phyloP scores from a whole-genome alignment of 2,888 invertebrate genomes.

The Drosophila recens region DNA sequence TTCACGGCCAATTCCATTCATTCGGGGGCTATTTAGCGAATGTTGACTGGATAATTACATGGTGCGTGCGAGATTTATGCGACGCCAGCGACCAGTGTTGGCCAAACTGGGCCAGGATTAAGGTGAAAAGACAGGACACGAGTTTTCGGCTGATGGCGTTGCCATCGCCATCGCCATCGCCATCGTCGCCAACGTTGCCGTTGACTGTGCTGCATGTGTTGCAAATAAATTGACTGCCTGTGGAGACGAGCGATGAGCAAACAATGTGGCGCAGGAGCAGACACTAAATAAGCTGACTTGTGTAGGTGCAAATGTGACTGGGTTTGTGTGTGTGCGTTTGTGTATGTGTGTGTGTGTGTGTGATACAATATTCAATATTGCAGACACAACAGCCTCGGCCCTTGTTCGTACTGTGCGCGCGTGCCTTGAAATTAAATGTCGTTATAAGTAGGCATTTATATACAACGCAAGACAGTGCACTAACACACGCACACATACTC shows the following conservation, averaged over 20 bases:
- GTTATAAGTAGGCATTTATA: slow-evolving; percentile 78
- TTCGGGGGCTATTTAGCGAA: slow-evolving; percentile 64
- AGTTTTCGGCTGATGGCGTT: slow-evolving; percentile 51
- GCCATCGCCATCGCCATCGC: neutral
- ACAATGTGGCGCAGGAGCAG: slow-evolving; percentile 51
- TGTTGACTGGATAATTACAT: slow-evolving; percentile 79
- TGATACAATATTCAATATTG: slow-evolving; percentile 73
- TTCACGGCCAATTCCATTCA: slow-evolving; percentile 35
- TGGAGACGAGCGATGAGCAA: slow-evolving; percentile 49
- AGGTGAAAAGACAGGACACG: slow-evolving; percentile 63
- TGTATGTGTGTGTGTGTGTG: slow-evolving; percentile 14
- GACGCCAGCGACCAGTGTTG: slow-evolving; percentile 24
- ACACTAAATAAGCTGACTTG: slow-evolving; percentile 68
- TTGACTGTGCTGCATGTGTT: slow-evolving; percentile 60
- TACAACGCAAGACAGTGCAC: slow-evolving; percentile 58
- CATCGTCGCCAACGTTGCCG: slow-evolving; percentile 11
- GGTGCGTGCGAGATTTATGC: slow-evolving; percentile 76
- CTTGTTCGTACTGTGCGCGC: slow-evolving; percentile 55
- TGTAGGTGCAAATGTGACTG: slow-evolving; percentile 66
- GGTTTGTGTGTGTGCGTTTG: slow-evolving; percentile 24
- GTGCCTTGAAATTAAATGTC: slow-evolving; percentile 77
- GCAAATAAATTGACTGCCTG: slow-evolving; percentile 76
- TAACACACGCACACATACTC: slow-evolving; percentile 15
- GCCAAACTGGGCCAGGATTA: slow-evolving; percentile 55
- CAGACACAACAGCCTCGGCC: slow-evolving; percentile 59